Evolutionary conservation across 2,113 vertebrate genomes (phyloP).

Genomic region (Dolichallabes microphthalmus): DNA sequence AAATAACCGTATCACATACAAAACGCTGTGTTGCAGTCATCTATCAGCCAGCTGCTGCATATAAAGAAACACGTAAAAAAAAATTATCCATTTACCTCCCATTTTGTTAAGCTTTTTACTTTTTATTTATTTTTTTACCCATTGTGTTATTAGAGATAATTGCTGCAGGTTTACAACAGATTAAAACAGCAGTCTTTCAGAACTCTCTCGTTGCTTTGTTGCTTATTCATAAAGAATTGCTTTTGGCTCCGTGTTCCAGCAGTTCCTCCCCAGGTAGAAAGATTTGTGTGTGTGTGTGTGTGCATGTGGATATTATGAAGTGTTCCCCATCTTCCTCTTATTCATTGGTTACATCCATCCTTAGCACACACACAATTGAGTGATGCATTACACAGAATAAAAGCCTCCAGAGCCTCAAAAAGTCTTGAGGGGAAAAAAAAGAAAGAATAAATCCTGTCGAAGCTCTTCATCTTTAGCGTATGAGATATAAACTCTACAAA

Average conservation of each 20-base stretch:
- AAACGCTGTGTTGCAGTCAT: neutral
- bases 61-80: conserved; percentile 43
- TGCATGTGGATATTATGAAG: conserved; percentile 15
- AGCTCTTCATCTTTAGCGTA: conserved; percentile 23
- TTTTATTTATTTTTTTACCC: neutral
- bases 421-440: neutral
- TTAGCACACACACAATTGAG: neutral
- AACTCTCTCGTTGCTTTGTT: conserved; percentile 23
- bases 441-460: neutral
- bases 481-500: neutral
- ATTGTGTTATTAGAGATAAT: conserved; percentile 61
- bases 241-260: neutral
- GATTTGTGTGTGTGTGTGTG: conserved; percentile 5
- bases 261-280: neutral
- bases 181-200: conserved; percentile 59
- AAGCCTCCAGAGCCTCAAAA: neutral
- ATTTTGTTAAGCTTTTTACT: neutral
- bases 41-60: conserved; percentile 10
- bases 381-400: neutral
- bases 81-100: neutral
- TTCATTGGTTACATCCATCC: conserved; percentile 25
- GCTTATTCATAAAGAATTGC: conserved; percentile 27
- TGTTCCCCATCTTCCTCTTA: conserved; percentile 3
- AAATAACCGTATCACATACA: conserved; percentile 32
- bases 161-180: conserved; percentile 58